phyloP scores from a whole-genome alignment of 1,140 invertebrate genomes.

The Euglossa dilemma region DNA sequence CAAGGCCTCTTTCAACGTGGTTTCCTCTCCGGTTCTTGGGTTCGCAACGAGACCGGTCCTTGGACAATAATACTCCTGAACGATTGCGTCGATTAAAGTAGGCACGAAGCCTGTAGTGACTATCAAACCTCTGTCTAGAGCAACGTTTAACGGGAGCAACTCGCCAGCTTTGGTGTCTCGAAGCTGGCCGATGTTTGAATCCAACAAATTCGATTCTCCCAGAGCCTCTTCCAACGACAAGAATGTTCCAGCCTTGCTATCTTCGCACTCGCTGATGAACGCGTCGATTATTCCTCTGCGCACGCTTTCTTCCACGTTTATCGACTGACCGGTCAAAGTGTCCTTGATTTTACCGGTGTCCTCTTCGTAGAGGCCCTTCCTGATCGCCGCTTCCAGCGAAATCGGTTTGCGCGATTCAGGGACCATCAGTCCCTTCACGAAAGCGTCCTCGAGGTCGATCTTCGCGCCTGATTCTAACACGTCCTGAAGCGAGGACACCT shows the following conservation, averaged over 20 bases:
- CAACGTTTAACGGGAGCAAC: constrained; percentile 87
- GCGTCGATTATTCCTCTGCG: constrained; percentile 91
- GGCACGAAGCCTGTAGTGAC: constrained; percentile 87
- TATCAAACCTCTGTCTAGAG: constrained; percentile 87
- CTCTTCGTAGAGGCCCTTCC: constrained; percentile 87
- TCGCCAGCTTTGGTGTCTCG: constrained; percentile 87
- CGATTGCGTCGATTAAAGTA: constrained; percentile 89
- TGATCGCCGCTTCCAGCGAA: constrained; percentile 89
- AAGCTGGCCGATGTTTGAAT: constrained; percentile 86
- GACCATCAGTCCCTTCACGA: constrained; percentile 87
- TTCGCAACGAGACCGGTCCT: constrained; percentile 90
- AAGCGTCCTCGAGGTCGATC: constrained; percentile 88
- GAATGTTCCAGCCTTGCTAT: constrained; percentile 87
- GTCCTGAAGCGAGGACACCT: constrained; percentile 88
- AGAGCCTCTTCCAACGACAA: constrained; percentile 88
- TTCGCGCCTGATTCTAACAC: constrained; percentile 89
- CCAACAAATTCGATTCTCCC: constrained; percentile 84
- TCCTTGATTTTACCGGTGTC: constrained; percentile 89
- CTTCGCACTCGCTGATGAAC: constrained; percentile 91
- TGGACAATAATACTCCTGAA: constrained; percentile 90
- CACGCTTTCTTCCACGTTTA: constrained; percentile 89
- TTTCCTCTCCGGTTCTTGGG: constrained; percentile 89
- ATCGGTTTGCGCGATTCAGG: constrained; percentile 87
- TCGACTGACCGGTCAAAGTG: constrained; percentile 86
- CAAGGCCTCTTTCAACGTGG: constrained; percentile 89